Evolutionary conservation across 1,140 invertebrate genomes (phyloP), one percentile per base, ranked within the genome.

Genomic region (Coelopa frigida): DNA sequence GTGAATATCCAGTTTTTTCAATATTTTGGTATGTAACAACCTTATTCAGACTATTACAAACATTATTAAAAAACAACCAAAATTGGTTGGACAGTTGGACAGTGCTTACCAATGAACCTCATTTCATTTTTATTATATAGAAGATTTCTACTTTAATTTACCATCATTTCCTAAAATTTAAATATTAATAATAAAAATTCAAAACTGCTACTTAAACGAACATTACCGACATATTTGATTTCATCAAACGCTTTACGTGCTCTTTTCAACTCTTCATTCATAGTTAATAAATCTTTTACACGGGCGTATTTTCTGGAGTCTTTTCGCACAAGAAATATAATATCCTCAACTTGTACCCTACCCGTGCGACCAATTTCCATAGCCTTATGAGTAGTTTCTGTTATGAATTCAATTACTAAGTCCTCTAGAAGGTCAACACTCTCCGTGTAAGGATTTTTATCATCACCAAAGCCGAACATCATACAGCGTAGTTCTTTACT

Each of bases 391-490:
- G 84, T 87, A 75, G 90, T 94, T 76, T 98, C 92, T 4, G 89
- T 92, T 18, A 99, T 94, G 71, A 94, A 99, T 75, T 98, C 93
- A 52, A 98, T 93, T 1, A 99, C 95, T 21, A 99, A 72, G 75
- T 98, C 94, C 75, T 99, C 96, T 11, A 99, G 74, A 31, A 98
- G 77, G 67, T 99, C 96, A 1, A 99, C 94, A 68, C 93, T 96
- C 75, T 99, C 95, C 20, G 95, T 98, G 59, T 96, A 98, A 0
- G 96, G 95, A 77, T 98, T 98, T 68, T 94, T 87, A 71, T 99
- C 94, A 74, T 99, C 96, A n/a, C 96, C 96, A 78, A 99, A 99
- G 0, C 96, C 96, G 72, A 95, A 99, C 92, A 99, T 98, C 95
- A 99, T 99, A 60, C 94, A 96, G 27, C 94, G 77, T 32, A 99